Evolutionary conservation across 2,797 vertebrate genomes (phyloP), one percentile per base, ranked within the genome.

Genomic region (Tadarida brasiliensis): DNA sequence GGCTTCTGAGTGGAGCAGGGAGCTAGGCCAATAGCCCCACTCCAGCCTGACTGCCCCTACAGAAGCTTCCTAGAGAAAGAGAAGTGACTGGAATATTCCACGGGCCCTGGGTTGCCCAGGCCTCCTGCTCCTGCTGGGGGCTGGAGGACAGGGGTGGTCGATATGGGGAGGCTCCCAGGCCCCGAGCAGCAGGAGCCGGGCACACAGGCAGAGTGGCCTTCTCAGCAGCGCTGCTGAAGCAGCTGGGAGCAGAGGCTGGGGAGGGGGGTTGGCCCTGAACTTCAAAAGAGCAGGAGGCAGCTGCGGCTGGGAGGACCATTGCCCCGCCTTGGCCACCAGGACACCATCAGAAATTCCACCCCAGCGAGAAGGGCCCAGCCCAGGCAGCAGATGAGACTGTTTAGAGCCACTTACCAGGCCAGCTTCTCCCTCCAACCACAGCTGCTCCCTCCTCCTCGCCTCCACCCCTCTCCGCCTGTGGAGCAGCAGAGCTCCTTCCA

Each of bases 271-370:
- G 49, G 89, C 61, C 80, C 94, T 85, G 87, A 77, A 80, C 94
- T 94, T 97, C 92, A 81, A 81, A 96, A 87, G 92, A 93, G 73
- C 84, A 71, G 94, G 87, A 35, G n/a, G 94, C 97, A 95, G 96
- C 93, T 97, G 96, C 5, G 7, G 15, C 61, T 14, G 30, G 67
- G 65, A 95, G 63, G 76, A 47, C 92, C 77, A 24, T 0, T 6
- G 10, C 47, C 56, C 81, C 33, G 2, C 54, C 19, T 15, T 4
- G 77, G n/a, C 20, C 11, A 78, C 90, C 28, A 1, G 73, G 85
- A 94, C 90, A 87, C 86, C 61, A 33, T 95, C 95, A 96, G 96
- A 96, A 97, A 97, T 96, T 96, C 97, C 92, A 96, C 83, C 49
- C 26, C 73, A 73, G 9, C 2, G 57, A 94, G 89, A 83, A 65